Conservation (phyloP, 2,888 invertebrate genomes). For the Tenthredo scrophulariae region DNA sequence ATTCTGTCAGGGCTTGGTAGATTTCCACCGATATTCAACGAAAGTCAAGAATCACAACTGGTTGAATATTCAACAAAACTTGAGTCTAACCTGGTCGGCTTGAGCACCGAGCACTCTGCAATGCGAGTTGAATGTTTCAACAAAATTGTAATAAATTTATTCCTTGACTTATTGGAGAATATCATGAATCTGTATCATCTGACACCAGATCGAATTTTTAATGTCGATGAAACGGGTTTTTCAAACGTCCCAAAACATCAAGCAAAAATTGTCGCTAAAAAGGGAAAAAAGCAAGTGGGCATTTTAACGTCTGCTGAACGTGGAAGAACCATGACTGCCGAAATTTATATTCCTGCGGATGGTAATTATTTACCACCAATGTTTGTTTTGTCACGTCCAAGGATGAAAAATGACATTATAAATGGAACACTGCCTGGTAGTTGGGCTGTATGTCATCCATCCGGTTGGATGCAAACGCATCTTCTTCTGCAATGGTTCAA, state of each 20-base stretch:
- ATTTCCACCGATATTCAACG: too few species aligned
- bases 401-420: neutral
- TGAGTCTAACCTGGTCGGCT: too few species aligned
- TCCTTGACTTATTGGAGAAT: constrained; percentile 53
- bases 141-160: constrained; percentile 56
- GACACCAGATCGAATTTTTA: constrained; percentile 55
- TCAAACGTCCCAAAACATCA: neutral
- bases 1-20: too few species aligned
- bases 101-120: too few species aligned
- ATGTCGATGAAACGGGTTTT: constrained; percentile 14
- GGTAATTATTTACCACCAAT: constrained; percentile 59
- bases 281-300: constrained; percentile 58
- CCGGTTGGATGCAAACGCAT: constrained; percentile 53
- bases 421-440: constrained; percentile 18
- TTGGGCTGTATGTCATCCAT: constrained; percentile 38
- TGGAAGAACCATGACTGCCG: constrained; percentile 58
- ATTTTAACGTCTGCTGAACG: constrained; percentile 55
- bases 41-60: too few species aligned
- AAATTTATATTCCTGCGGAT: constrained; percentile 58
- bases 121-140: constrained; percentile 53
- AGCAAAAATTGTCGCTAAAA: constrained; percentile 19
- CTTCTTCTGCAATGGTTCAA: constrained; percentile 47
- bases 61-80: too few species aligned
- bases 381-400: constrained; percentile 58
- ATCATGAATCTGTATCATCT: constrained; percentile 56